Base-by-base conservation (phyloP, 2,113 vertebrate species). In the Petrocephalus microphthalmus region DNA sequence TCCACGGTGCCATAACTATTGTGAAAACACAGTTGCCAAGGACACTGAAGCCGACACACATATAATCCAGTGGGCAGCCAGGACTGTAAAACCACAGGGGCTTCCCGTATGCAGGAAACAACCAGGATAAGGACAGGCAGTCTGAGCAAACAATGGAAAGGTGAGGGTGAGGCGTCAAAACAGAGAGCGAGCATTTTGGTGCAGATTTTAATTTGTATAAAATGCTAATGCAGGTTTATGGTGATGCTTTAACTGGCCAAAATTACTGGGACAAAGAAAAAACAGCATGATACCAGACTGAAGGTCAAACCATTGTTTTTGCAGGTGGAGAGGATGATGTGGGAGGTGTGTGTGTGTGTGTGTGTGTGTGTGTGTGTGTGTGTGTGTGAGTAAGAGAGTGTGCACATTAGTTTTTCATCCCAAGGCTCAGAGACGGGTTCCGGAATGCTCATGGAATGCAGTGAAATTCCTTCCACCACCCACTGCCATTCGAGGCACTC, bases 361-460 rank as follows among this genome's bases (percentile, higher is more conserved):
- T 57, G 29, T 1, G 13, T 42, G 60, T 74, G 60, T 52, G 60
- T 87, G 5, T 74, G 87, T 57, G 20, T 45, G 33, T 10, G 15
- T 20, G 20, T 29, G 60, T 5, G 0, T 25, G 8, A 64, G 60
- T 49, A n/a, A n/a, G n/a, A 42, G 42, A 42, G 42, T 60, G 56
- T 47, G 7, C 37, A 13, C 20, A 7, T 5, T 2, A 3, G 2
- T 52, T 25, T 53, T 54, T 64, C 51, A 60, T 60, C 78, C 85
- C 84, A 51, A 86, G 82, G 89, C 88, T 86, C 90, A 88, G 15
- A 57, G 88, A 90, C 25, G 57, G 47, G 84, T 84, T 89, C 57
- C 91, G 90, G 91, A 90, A 91, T 92, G 91, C 81, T 49, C 64
- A 57, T 89, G 91, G 92, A 93, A 93, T 92, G 92, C 84, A 49